A percentile compares a stretch with the other conserved stretches of the same genome.
Conservation (phyloP, 2,888 invertebrate species). For the Cordilura impudica region DNA sequence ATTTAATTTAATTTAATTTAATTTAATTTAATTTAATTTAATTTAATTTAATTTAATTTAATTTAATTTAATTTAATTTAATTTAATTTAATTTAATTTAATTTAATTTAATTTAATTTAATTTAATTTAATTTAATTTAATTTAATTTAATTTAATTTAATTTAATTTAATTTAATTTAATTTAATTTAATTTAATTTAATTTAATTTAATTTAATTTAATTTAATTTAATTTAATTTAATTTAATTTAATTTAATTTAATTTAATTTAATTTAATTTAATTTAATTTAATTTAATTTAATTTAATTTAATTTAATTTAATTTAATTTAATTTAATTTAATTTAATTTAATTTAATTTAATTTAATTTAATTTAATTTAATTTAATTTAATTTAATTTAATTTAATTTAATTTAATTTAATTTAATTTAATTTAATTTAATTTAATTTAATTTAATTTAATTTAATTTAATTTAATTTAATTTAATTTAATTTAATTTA, state of each 20-base stretch:
- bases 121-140: background rate
- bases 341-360: background rate
- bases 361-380: background rate
- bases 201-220: background rate
- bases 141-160: background rate
- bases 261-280: background rate
- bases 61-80: background rate
- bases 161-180: background rate
- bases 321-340: background rate
- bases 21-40: background rate
- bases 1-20: background rate
- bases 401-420: background rate
- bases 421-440: too few species aligned
- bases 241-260: background rate
- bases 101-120: background rate
- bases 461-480: too few species aligned
- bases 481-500: too few species aligned
- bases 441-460: too few species aligned
- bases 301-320: background rate
- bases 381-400: slow-evolving; percentile 1
- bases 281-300: background rate
- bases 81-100: background rate
- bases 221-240: background rate
- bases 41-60: background rate
- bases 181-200: background rate